A percentile compares a stretch with the other conserved stretches of the same genome.
Evolutionary conservation across 2,888 invertebrate genomes (phyloP).

Genomic region (Troides helena): DNA sequence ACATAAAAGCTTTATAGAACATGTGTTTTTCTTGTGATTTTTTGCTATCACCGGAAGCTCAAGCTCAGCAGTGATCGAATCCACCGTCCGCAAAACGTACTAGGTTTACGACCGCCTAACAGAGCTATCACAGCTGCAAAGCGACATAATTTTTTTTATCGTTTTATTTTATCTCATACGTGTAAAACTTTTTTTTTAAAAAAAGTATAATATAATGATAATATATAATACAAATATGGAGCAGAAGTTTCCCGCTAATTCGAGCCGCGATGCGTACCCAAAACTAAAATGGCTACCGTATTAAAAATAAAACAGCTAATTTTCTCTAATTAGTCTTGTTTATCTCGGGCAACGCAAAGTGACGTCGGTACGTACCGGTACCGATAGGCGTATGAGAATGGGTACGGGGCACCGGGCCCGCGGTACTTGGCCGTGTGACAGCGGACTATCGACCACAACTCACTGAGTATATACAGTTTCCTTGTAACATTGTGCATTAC

Average conservation of each 20-base stretch:
- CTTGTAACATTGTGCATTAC: constrained; percentile 37
- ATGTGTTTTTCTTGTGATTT: too few species aligned
- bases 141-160: too few species aligned
- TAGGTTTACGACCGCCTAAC: too few species aligned
- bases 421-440: constrained; percentile 8
- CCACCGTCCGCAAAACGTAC: too few species aligned
- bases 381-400: neutral
- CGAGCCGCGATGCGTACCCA: constrained; percentile 5
- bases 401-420: constrained; percentile 13
- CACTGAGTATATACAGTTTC: constrained; percentile 64
- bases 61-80: too few species aligned
- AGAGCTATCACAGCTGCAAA: too few species aligned
- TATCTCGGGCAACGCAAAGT: constrained; percentile 17
- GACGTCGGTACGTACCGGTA: constrained; percentile 5
- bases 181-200: too few species aligned
- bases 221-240: neutral
- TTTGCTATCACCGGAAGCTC: too few species aligned
- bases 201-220: too few species aligned
- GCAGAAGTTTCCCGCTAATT: constrained; percentile 20
- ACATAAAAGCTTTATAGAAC: too few species aligned
- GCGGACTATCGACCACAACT: constrained; percentile 49
- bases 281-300: constrained; percentile 21
- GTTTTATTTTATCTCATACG: too few species aligned
- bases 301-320: constrained; percentile 20
- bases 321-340: constrained; percentile 24